These are phyloP conservation scores for Diogma glabrata DNA, from an alignment of 2,888 invertebrate genomes.

Conservation along the genomic window DNA sequence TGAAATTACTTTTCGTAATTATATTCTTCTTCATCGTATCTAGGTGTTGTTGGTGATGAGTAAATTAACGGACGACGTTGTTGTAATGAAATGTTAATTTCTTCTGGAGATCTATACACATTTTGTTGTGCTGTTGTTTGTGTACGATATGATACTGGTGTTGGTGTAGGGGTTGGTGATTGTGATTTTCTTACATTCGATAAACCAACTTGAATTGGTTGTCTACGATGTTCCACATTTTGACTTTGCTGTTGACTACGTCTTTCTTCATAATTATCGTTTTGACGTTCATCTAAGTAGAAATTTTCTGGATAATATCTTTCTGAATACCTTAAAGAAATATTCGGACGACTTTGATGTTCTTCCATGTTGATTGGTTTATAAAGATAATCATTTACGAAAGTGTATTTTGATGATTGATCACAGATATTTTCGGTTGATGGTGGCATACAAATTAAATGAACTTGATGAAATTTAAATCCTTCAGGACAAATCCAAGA, in stretches of 20 bases:
- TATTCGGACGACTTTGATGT: conserved; percentile 66
- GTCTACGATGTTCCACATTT: conserved; percentile 23
- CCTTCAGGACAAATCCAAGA: conserved; percentile 91
- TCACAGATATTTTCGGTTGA: conserved; percentile 80
- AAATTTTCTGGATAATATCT: conserved; percentile 72
- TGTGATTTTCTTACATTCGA: conserved; percentile 26
- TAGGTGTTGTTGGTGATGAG: conserved; percentile 33
- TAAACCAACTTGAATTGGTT: conserved; percentile 24
- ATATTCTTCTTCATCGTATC: conserved; percentile 35
- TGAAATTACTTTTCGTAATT: conserved; percentile 32
- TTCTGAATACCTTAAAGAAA: conserved; percentile 68
- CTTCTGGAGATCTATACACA: conserved; percentile 75
- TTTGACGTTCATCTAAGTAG: conserved; percentile 48
- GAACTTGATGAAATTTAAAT: conserved; percentile 61
- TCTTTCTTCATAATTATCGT: conserved; percentile 33
- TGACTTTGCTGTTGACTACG: conserved; percentile 27
- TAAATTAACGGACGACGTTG: conserved; percentile 57
- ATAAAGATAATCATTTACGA: conserved; percentile 87
- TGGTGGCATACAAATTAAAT: conserved; percentile 87
- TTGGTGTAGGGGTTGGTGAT: conserved; percentile 28
- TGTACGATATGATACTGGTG: conserved; percentile 25
- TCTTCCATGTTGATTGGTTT: conserved; percentile 77
- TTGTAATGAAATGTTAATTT: conserved; percentile 74
- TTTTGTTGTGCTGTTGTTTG: conserved; percentile 43
- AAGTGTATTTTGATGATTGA: conserved; percentile 79